phyloP scores from a whole-genome alignment of 2,113 vertebrate species.

The Odobenus rosmarus region DNA sequence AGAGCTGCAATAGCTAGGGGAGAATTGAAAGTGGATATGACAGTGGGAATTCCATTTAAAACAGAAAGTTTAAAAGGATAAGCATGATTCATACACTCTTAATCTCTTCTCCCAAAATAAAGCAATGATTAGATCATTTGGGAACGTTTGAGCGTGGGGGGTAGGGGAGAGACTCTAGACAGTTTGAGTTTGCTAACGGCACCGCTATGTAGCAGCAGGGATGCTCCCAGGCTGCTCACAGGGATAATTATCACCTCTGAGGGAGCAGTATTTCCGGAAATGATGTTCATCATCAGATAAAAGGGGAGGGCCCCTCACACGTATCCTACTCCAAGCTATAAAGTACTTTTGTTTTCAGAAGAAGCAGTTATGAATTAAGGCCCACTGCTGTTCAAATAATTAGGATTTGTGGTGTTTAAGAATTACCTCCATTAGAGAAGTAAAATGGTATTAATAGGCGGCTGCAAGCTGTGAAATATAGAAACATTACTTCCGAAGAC shows the following conservation, averaged over 20 bases:
- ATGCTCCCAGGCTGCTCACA: background rate
- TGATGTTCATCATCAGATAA: slow-evolving; percentile 69
- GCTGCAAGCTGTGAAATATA: slow-evolving; percentile 77
- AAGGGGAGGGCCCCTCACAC: slow-evolving; percentile 33
- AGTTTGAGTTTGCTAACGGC: slow-evolving; percentile 46
- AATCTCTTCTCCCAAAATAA: slow-evolving; percentile 18
- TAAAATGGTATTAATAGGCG: slow-evolving; percentile 72
- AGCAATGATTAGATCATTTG: slow-evolving; percentile 55
- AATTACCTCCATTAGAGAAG: slow-evolving; percentile 81
- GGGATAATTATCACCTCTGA: slow-evolving; percentile 75
- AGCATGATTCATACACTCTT: background rate
- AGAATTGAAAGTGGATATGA: background rate
- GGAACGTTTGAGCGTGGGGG: background rate
- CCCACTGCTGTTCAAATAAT: slow-evolving; percentile 80
- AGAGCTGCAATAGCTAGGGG: background rate
- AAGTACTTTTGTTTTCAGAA: slow-evolving; percentile 72
- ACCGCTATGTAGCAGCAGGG: background rate
- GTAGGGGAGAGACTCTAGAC: background rate
- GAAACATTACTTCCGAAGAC: slow-evolving; percentile 77
- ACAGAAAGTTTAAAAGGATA: slow-evolving; percentile 28
- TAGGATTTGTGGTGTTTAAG: slow-evolving; percentile 82
- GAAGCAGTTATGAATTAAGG: slow-evolving; percentile 79
- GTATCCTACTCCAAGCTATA: slow-evolving; percentile 54
- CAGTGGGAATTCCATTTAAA: slow-evolving; percentile 6
- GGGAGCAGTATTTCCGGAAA: slow-evolving; percentile 57